These are phyloP conservation scores for Pelosia muscerda DNA, from an alignment of 2,888 invertebrate genomes.

Conservation along the genomic window DNA sequence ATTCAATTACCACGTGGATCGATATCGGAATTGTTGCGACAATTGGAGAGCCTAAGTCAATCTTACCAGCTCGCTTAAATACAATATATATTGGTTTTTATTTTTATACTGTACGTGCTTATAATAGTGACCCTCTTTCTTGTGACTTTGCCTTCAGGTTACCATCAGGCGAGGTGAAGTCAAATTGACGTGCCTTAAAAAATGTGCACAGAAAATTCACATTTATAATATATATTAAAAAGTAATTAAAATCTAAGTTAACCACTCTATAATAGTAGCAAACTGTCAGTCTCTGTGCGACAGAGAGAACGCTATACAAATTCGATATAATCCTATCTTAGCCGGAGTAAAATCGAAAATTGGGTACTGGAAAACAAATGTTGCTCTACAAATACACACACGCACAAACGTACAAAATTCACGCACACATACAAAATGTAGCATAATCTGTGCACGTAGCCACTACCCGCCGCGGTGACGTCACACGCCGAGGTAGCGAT, in stretches of 20 bases:
- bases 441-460: not conserved
- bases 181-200: no score
- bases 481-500: constrained; percentile 29
- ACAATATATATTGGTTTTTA: no score
- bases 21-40: not conserved
- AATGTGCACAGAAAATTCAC: no score
- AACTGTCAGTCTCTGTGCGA: not conserved
- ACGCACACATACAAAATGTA: not conserved
- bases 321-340: not conserved
- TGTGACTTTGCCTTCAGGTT: no score
- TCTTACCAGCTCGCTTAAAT: no score
- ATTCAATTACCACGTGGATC: not conserved
- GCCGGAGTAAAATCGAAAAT: not conserved
- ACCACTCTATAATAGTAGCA: not conserved
- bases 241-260: not conserved
- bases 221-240: not conserved
- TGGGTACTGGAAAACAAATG: not conserved
- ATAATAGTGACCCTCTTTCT: no score
- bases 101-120: no score
- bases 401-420: not conserved
- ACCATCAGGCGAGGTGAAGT: no score
- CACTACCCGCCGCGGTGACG: constrained; percentile 35
- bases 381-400: no score
- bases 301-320: not conserved
- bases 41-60: not conserved